Base-by-base conservation (phyloP, 1,140 invertebrate genomes). In the Atopsyche davidsoni region DNA sequence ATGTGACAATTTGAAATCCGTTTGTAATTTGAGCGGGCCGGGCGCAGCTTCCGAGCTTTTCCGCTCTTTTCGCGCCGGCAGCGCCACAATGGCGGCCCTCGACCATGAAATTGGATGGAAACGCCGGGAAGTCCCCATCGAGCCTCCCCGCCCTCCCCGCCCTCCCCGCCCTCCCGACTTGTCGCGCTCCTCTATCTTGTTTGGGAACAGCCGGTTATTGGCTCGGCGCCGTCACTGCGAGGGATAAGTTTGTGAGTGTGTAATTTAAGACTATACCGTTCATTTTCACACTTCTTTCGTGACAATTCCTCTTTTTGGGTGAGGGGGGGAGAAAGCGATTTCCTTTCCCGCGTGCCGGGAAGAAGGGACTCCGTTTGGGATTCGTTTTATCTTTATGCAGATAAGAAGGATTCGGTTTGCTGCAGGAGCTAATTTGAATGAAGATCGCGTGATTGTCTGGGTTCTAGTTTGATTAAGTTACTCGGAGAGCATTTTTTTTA, bases 81-180 rank as follows among this genome's bases (percentile, higher is more conserved):
- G 51, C 45, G 40, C 48, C 51, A 48, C 51, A 46, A 46, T 46
- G 51, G 59, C 64, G 51, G 56, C 68, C 64, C 67, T 72, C 71
- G 64, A 69, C 67, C 71, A 69, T 73, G 67, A 72, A 73, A 73
- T 73, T 73, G 71, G 71, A 73, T 71, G 67, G 70, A 65, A 68
- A 67, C 64, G 64, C 44, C 63, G 61, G 64, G 65, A 46, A 64
- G 40, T 50, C 39, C 59, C 65, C 64, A 71, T 70, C 70, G 64
- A 64, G 28, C 62, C 19, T 25, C 24, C 55, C 64, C 62, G 64
- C 19, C 41, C 52, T 32, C 38, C 21, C 42, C 40, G 7, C 17
- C 42, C 58, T 35, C 35, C 48, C 46, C 55, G 32, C 50, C 35
- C 36, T 28, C 34, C 39, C 22, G 21, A 22, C 19, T 21, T 32